Evolutionary conservation across 2,113 vertebrate species (phyloP), one percentile per base, ranked within the genome.

Genomic region (Formicarius rufipectus): DNA sequence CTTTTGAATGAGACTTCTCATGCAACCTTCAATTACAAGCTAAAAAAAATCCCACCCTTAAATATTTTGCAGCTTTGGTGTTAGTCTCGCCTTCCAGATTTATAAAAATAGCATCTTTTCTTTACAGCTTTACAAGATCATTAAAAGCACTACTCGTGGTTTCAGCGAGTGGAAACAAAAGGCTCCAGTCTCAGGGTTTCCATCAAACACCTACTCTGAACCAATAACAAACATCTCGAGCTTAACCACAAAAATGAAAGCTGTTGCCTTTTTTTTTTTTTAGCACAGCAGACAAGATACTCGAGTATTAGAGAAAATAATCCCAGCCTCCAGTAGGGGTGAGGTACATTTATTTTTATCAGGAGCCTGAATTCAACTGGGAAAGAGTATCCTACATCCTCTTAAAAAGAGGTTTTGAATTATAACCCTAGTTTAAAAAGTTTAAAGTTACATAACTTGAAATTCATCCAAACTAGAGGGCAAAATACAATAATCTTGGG

Each of bases 151-250:
- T 56, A 85, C 47, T 82, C 3, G 4, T 12, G 59, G 60, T 78
- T 93, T 86, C 39, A 55, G n/a, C 9, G 62, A 96, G 30, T 75
- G 90, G 88, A 94, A 97, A 96, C 76, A 89, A 93, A 93, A 80
- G 72, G 59, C 37, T 86, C 52, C 53, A 55, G 56, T 68, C 75
- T 84, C 85, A 86, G 33, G 68, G 56, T 93, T 96, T 96, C 93
- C 92, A 97, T 71, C 86, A 47, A 93, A 87, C 68, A 92, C 87
- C 72, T 74, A 74, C 47, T 82, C 35, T 50, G 66, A 90, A 89
- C 45, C 63, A 91, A 47, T 60, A 92, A 78, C 56, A 86, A 82
- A 77, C 52, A 93, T 27, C 58, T 86, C 22, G 47, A 75, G 56
- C 28, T 78, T 49, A 90, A 93, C 63, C 79, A 90, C 79, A 93